Evolutionary conservation across 2,113 vertebrate genomes (phyloP).

Genomic region (Catagonus wagneri): DNA sequence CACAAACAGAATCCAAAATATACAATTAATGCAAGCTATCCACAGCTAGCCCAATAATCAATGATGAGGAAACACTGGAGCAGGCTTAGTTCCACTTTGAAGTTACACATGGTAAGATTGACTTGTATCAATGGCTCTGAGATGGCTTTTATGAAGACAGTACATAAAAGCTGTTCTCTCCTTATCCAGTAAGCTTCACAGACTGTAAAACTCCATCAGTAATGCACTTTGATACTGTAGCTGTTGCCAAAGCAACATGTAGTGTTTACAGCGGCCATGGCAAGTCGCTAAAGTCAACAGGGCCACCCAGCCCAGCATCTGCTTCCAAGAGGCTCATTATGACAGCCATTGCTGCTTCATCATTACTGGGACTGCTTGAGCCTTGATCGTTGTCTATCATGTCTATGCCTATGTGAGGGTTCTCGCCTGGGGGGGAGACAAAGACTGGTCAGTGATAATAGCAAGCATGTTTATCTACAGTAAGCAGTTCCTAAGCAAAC

Average conservation of each 20-base stretch:
- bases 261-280: conserved; percentile 97
- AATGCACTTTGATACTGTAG: conserved; percentile 88
- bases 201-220: conserved; percentile 86
- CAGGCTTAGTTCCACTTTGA: conserved; percentile 89
- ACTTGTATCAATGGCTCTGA: conserved; percentile 86
- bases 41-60: conserved; percentile 89
- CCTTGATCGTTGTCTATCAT: conserved; percentile 97
- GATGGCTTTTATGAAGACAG: conserved; percentile 86
- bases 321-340: conserved; percentile 99
- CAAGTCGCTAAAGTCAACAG: conserved; percentile 99
- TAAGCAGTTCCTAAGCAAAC: background rate
- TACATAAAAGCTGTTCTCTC: conserved; percentile 88
- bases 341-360: conserved; percentile 99
- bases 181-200: conserved; percentile 85
- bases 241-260: conserved; percentile 75
- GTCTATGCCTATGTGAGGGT: conserved; percentile 97
- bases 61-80: conserved; percentile 87
- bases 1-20: conserved; percentile 91
- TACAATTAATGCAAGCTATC: conserved; percentile 92
- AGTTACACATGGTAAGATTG: conserved; percentile 88
- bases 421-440: conserved; percentile 90
- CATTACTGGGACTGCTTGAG: conserved; percentile 98
- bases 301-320: conserved; percentile 97
- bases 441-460: background rate
- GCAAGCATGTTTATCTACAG: background rate